Percentiles rank a stretch among this genome's conserved stretches.
phyloP scores from a whole-genome alignment of 2,113 vertebrate genomes.

The Pygoscelis adeliae region DNA sequence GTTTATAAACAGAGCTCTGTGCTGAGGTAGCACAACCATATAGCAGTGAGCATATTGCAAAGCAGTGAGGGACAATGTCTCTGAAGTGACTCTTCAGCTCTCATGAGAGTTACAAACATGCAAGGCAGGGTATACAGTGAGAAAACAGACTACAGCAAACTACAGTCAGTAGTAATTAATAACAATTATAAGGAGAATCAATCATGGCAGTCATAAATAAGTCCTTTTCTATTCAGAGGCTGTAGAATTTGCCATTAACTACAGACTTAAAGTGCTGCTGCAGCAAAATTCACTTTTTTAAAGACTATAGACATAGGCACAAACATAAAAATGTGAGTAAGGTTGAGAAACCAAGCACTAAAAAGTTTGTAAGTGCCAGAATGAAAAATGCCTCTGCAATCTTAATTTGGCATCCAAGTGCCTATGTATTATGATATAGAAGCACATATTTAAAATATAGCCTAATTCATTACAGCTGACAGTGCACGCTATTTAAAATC shows the following conservation, averaged over 20 bases:
- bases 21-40: background rate
- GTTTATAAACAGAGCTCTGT: background rate
- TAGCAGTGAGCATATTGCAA: background rate
- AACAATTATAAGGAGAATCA: background rate
- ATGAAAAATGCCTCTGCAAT: background rate
- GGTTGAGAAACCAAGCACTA: background rate
- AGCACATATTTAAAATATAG: background rate
- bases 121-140: background rate
- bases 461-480: background rate
- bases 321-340: background rate
- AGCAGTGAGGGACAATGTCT: background rate
- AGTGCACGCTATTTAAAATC: background rate
- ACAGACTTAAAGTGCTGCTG: background rate
- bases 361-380: background rate
- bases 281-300: background rate
- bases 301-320: background rate
- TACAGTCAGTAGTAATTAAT: background rate
- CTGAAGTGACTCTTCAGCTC: background rate
- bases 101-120: background rate
- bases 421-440: background rate
- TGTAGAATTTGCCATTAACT: background rate
- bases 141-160: background rate
- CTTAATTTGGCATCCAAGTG: background rate
- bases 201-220: background rate
- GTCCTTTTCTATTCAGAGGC: background rate